Percentiles rank a stretch among this genome's conserved stretches.
Evolutionary conservation across 2,113 vertebrate genomes (phyloP).

Genomic region (Nerophis lumbriciformis): DNA sequence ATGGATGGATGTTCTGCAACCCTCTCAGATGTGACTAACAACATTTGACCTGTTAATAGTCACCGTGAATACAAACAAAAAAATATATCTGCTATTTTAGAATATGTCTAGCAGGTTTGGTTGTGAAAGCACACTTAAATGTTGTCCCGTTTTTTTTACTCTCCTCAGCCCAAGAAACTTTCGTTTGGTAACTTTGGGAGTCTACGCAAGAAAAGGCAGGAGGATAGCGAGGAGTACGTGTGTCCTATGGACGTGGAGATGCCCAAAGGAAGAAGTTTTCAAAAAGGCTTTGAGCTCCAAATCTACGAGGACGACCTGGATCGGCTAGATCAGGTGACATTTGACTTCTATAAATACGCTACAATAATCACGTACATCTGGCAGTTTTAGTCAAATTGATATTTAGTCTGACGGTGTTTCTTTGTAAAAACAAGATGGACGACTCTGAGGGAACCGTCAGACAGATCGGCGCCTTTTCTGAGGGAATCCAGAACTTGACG

Average conservation of each 20-base stretch:
- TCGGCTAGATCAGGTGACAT: constrained; percentile 83
- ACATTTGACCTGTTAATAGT: too few species aligned
- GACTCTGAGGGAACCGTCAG: constrained; percentile 97
- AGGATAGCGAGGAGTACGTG: constrained; percentile 91
- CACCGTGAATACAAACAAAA: too few species aligned
- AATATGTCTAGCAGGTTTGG: background rate
- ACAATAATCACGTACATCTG: too few species aligned
- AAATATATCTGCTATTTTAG: too few species aligned
- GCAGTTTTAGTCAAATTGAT: too few species aligned
- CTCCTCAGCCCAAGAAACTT: constrained; percentile 84
- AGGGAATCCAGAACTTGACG: constrained; percentile 97
- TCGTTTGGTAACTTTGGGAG: constrained; percentile 88
- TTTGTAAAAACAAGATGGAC: constrained; percentile 81
- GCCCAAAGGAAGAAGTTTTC: constrained; percentile 77
- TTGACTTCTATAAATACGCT: background rate
- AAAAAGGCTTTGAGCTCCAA: constrained; percentile 84
- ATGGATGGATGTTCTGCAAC: too few species aligned
- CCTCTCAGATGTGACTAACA: too few species aligned
- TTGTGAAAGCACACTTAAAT: background rate
- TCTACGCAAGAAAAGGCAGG: constrained; percentile 89
- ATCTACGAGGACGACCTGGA: constrained; percentile 93
- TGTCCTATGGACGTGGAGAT: constrained; percentile 96
- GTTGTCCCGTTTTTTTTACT: background rate
- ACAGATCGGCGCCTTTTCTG: constrained; percentile 95
- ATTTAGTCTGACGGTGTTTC: background rate